Percentiles rank a stretch among this genome's conserved stretches.
Conservation (phyloP, 2,797 vertebrate species). For the Artibeus jamaicensis region DNA sequence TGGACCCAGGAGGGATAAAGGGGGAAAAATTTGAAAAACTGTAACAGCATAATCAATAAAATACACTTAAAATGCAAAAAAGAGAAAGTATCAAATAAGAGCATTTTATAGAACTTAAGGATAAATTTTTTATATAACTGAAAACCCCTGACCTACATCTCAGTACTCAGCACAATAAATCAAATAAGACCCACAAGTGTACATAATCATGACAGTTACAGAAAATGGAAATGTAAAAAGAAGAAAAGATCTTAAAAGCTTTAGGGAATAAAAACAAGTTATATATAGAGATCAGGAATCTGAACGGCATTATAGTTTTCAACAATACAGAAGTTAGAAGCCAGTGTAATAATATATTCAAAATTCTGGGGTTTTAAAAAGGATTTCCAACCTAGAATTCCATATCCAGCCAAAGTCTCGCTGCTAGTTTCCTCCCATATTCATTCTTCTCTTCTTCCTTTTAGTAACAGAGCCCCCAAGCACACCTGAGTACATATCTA, state of each 20-base stretch:
- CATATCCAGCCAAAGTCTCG: neutral
- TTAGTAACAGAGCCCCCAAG: neutral
- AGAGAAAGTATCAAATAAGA: neutral
- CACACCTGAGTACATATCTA: neutral
- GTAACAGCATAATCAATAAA: no score
- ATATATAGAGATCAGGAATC: neutral
- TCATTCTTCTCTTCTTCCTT: neutral
- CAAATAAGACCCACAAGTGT: neutral
- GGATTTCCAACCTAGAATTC: neutral
- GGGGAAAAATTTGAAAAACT: no score
- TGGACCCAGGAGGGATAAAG: no score
- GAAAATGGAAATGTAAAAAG: neutral
- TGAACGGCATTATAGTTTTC: neutral
- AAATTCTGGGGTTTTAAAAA: neutral
- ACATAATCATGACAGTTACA: neutral
- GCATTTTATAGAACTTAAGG: neutral
- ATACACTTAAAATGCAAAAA: neutral
- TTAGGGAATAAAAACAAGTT: neutral
- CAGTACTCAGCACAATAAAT: neutral
- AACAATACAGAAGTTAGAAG: neutral
- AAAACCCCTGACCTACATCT: neutral
- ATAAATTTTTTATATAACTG: neutral
- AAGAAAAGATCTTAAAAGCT: neutral
- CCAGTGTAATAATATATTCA: neutral
- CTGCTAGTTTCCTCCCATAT: neutral